Evolutionary conservation across 2,797 vertebrate genomes (phyloP).

Genomic region (Sarcoramphus papa): DNA sequence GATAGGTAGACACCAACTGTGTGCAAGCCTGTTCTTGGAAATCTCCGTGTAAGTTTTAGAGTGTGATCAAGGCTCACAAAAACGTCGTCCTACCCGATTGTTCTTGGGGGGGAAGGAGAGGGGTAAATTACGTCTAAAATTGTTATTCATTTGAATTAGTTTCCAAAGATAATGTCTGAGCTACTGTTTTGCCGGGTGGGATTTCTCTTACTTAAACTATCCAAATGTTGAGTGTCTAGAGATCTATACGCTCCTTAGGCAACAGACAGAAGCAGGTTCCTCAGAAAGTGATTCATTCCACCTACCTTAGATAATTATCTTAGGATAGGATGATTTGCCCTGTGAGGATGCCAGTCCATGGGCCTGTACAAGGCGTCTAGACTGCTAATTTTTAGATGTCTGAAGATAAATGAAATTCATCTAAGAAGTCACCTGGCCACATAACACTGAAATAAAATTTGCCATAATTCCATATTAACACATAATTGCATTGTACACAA

Average conservation of each 20-base stretch:
- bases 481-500: background rate
- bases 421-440: background rate
- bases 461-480: background rate
- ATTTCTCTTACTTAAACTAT: background rate
- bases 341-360: background rate
- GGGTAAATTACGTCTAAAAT: background rate
- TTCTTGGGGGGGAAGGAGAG: background rate
- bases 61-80: background rate
- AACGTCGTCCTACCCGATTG: background rate
- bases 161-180: background rate
- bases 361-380: background rate
- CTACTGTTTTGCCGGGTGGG: background rate
- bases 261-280: background rate
- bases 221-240: background rate
- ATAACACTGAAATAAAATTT: background rate
- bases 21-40: background rate
- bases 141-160: no score
- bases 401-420: constrained; percentile 5
- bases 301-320: background rate
- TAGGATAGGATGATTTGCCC: background rate
- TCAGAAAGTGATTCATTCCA: background rate
- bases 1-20: background rate
- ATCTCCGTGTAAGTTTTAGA: background rate
- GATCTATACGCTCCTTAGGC: background rate
- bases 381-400: constrained; percentile 12